Conservation (phyloP, 2,797 vertebrate genomes). For the Passerculus sandwichensis region DNA sequence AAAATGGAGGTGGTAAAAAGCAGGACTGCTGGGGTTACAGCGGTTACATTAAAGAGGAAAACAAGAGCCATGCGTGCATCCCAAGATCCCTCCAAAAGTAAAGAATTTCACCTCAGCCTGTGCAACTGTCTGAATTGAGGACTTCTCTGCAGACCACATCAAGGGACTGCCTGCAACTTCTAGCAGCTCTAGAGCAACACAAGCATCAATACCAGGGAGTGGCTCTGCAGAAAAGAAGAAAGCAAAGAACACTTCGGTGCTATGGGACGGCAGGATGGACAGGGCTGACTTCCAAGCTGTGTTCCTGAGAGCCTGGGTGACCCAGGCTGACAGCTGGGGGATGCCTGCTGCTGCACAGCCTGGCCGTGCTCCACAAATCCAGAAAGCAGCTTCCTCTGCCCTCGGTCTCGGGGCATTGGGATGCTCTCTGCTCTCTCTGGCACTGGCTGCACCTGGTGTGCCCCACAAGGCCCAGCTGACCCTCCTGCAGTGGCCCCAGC, state of each 20-base stretch:
- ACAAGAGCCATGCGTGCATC: not conserved
- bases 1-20: not conserved
- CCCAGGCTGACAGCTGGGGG: accelerated
- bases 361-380: accelerated
- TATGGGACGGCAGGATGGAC: not conserved
- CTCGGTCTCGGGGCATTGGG: accelerated
- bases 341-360: accelerated
- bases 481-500: not conserved
- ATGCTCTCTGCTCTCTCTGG: not conserved
- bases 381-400: not conserved
- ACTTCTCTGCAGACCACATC: not conserved
- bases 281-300: not conserved
- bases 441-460: not conserved
- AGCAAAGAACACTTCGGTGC: not conserved
- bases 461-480: not conserved
- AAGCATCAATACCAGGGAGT: not conserved
- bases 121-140: not conserved
- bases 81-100: not conserved
- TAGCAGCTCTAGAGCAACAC: not conserved
- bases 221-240: not conserved
- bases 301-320: not conserved
- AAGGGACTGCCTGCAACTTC: not conserved
- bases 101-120: not conserved
- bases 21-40: not conserved
- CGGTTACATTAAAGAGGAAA: not conserved